Evolutionary conservation across 2,797 vertebrate species (phyloP), one percentile per base, ranked within the genome.

Genomic region (Delichon dasypus): DNA sequence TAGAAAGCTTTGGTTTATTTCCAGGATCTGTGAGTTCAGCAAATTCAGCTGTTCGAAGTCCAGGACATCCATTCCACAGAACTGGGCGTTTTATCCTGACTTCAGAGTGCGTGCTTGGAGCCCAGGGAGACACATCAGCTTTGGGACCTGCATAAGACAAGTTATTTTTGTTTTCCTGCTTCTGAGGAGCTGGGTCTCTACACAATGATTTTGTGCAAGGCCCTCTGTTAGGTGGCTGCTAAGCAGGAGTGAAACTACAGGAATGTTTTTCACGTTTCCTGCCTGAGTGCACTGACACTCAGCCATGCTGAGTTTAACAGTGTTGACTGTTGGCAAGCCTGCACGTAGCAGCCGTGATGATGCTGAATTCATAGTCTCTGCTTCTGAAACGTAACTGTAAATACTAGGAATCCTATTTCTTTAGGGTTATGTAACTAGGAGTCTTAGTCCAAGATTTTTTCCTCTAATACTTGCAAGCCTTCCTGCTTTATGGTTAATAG

Each of bases 401-500:
- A 96, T 97, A 97, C 32, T 92, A 88, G 84, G 91, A 96, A 92
- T 91, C 92, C 93, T 92, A 25, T 85, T 87, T 92, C 95, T 95
- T 91, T 89, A 93, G 95, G 94, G 90, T 95, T 96, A 60, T 91
- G 65, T 91, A 96, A 85, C 51, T 88, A 85, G 94, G 89, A 88
- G 77, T 92, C 93, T 96, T 81, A 85, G 94, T 85, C 58, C 60
- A 77, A 97, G 91, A 82, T 96, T 95, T 89, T 96, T 93, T 89
- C 74, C 68, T 94, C 80, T 95, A 88, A 88, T 81, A 79, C 61
- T 74, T 54, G 71, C 90, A 85, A n/a, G 94, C 74, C 72, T 92
- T 95, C 94, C 94, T 97, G 97, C 97, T 98, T 95, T 96, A 94
- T 97, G 80, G 90, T 96, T 97, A 90, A 86, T 93, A 97, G 96